Conservation (phyloP, 2,888 invertebrate genomes). For the Drosophila multiciliata region DNA sequence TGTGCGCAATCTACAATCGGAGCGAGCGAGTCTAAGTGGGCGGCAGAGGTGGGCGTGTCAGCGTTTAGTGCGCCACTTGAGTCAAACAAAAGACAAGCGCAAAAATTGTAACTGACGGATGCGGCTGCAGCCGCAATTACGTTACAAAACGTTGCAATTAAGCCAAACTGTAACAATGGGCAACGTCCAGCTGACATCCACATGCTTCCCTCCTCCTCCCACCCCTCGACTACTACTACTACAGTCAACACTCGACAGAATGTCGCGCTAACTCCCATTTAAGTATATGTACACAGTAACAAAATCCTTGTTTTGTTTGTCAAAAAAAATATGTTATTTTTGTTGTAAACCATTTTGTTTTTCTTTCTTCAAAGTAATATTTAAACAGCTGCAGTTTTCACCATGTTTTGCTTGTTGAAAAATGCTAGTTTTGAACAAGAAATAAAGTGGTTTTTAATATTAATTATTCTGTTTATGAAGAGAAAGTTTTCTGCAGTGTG, state of each 20-base stretch:
- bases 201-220: not conserved
- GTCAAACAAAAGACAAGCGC: constrained; percentile 66
- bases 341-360: not conserved
- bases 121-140: constrained; percentile 65
- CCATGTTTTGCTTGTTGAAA: not conserved
- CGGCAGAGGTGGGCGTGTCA: constrained; percentile 24
- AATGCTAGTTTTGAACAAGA: not conserved
- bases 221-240: not conserved
- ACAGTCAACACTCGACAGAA: constrained; percentile 24
- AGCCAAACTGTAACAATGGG: constrained; percentile 75
- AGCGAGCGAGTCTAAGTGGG: constrained; percentile 8
- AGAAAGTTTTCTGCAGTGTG: not conserved
- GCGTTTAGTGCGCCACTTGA: constrained; percentile 73
- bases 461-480: not conserved
- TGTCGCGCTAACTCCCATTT: constrained; percentile 34
- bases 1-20: constrained; percentile 79
- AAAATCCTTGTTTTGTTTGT: not conserved
- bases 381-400: not conserved
- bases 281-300: constrained; percentile 3
- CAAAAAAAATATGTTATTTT: not conserved
- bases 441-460: not conserved
- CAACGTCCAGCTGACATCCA: constrained; percentile 33
- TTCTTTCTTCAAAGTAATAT: not conserved
- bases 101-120: constrained; percentile 69
- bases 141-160: constrained; percentile 80